Base-by-base conservation (phyloP, 2,888 invertebrate species). In the Ophion costatus region DNA sequence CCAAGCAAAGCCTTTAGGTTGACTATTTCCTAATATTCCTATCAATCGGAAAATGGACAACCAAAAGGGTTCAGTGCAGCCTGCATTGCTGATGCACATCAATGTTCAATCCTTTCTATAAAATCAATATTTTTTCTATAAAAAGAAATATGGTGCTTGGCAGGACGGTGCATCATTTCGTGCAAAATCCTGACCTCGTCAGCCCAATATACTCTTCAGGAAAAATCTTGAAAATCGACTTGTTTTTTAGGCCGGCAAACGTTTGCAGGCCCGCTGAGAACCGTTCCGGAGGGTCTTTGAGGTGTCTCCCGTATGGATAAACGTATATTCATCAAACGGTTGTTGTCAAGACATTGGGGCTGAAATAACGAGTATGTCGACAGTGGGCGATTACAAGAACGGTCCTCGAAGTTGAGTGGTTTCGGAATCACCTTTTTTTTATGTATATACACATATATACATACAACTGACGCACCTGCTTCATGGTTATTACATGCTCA, bases 401-500 rank as follows among this genome's bases (percentile, higher is more conserved):
- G 51, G 45, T 45, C 11, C 24, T 63, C 29, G 10, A 38, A 10
- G 14, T 66, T 20, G 38, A 38, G 11, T n/a, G 42, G 5, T 20
- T 42, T 38, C 10, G 24, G 22, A 5, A 69, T 17, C 75, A 56
- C 24, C 57, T 7, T 20, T 42, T n/a, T 4, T 17, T 10, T 64
- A 38, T 38, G 7, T 38, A 38, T 38, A 38, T 64, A 56, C 66
- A 20, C 22, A 64, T 56, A 11, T 66, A 71, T 73, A 56, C 56
- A 33, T 70, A 83, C 59, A 69, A 61, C 67, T 6, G 22, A 57
- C 29, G 56, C 70, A 85, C 84, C 79, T 82, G 84, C 78, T 59
- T 59, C 64, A 11, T 57, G 71, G 81, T 81, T 84, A 87, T 85
- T 80, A 80, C 77, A 73, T 77, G 78, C 82, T 69, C 66, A 64